Percentiles rank a stretch among this genome's conserved stretches.
Evolutionary conservation across 53 echinoderm and acorn worm genomes (phyloP).

Genomic region (Mesocentrotus franciscanus): DNA sequence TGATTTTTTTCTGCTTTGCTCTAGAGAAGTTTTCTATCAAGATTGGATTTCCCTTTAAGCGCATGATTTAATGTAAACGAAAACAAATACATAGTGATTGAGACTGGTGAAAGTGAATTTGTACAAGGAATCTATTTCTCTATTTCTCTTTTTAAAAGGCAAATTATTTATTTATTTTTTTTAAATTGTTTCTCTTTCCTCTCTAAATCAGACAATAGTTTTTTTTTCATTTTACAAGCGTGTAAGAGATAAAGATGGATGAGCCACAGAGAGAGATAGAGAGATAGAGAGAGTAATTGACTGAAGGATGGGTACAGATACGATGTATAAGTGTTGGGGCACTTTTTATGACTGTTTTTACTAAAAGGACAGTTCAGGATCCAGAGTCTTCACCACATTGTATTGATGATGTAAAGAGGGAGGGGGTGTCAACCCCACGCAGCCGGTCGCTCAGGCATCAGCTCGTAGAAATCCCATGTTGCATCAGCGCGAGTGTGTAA

Average conservation of each 20-base stretch:
- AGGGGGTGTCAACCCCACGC: slow-evolving; percentile 21
- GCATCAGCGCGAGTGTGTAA: not conserved
- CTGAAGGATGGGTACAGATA: not conserved
- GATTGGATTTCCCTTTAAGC: no score
- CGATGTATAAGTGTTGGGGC: not conserved
- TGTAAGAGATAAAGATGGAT: not conserved
- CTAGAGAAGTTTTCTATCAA: no score
- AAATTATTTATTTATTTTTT: no score
- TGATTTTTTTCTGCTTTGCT: no score
- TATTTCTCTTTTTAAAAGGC: no score
- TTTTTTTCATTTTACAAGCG: not conserved
- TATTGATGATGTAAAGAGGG: not conserved
- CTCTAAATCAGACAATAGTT: not conserved
- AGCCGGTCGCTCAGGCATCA: not conserved
- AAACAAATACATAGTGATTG: not conserved
- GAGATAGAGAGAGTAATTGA: not conserved
- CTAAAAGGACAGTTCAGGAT: not conserved
- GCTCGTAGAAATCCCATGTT: not conserved
- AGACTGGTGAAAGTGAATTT: not conserved
- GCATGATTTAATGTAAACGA: no score
- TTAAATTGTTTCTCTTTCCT: no score
- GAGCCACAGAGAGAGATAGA: not conserved
- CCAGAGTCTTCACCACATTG: not conserved
- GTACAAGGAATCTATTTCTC: not conserved
- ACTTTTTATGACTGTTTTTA: not conserved